phyloP scores from a whole-genome alignment of 2,888 invertebrate genomes.

The Dichetophora obliterata region DNA sequence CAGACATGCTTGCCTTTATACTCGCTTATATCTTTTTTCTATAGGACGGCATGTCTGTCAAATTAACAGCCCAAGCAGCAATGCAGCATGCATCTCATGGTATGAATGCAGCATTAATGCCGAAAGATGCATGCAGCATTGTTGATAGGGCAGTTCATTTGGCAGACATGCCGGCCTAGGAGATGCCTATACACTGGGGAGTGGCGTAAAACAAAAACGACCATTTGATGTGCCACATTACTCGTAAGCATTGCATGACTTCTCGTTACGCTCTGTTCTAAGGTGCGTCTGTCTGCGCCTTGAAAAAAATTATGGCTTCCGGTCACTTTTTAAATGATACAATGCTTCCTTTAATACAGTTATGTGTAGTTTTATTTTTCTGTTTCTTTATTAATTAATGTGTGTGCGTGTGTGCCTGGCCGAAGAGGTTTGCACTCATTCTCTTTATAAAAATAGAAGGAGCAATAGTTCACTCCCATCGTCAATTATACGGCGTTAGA shows the following conservation, averaged over 20 bases:
- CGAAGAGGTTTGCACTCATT: neutral
- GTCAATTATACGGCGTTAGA: neutral
- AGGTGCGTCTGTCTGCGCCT: neutral
- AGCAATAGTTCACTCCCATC: neutral
- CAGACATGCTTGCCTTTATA: no score
- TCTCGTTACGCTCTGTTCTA: neutral
- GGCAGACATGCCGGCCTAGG: no score
- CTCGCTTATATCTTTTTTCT: no score
- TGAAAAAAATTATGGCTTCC: neutral
- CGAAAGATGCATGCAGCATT: no score
- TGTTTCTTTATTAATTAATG: neutral
- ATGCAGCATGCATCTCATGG: no score
- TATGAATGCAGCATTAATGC: no score
- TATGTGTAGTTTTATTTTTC: neutral
- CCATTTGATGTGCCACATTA: neutral
- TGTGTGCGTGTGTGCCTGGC: neutral
- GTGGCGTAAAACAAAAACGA: neutral
- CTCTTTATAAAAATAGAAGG: neutral
- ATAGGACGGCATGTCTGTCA: no score
- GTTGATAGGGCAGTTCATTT: no score
- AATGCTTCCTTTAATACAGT: neutral
- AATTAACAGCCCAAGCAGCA: no score
- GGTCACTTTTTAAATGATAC: neutral
- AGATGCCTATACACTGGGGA: no score
- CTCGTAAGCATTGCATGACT: neutral